A percentile compares a stretch with the other conserved stretches of the same genome.
Evolutionary conservation across 2,113 vertebrate genomes (phyloP).

Genomic region (Myiagra hebetior): DNA sequence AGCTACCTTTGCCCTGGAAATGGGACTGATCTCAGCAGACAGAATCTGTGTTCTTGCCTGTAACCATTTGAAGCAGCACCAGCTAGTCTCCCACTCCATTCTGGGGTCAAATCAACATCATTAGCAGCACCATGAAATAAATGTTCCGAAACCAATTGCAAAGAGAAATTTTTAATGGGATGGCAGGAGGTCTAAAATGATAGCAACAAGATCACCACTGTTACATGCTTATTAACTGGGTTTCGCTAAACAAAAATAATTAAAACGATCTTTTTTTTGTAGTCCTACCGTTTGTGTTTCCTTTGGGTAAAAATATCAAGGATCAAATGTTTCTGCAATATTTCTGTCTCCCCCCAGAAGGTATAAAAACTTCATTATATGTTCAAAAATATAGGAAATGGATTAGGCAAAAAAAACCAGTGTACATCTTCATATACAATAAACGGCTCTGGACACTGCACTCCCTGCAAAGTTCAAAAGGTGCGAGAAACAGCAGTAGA

Average conservation of each 20-base stretch:
- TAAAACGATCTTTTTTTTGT: not conserved
- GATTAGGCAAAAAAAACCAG: not conserved
- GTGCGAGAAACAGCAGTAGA: not conserved
- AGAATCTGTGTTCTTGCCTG: not conserved
- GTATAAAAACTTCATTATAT: not conserved
- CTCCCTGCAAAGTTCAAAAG: not conserved
- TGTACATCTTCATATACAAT: not conserved
- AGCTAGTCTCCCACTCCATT: not conserved
- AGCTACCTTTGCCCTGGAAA: not conserved
- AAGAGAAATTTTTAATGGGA: not conserved
- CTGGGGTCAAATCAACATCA: not conserved
- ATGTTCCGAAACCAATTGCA: not conserved
- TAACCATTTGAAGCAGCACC: not conserved
- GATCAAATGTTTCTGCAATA: not conserved
- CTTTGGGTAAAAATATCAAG: not conserved
- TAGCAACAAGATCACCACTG: not conserved
- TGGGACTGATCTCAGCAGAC: not conserved
- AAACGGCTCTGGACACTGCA: not conserved
- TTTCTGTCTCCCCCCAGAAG: not conserved
- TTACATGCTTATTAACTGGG: not conserved
- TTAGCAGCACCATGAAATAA: not conserved
- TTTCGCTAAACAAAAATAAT: not conserved
- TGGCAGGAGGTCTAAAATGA: not conserved
- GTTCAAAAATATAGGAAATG: not conserved
- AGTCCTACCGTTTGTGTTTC: not conserved